A percentile compares a stretch with the other conserved stretches of the same genome.
Conservation (phyloP, 2,797 vertebrate genomes). For the Coregonus sp. region DNA sequence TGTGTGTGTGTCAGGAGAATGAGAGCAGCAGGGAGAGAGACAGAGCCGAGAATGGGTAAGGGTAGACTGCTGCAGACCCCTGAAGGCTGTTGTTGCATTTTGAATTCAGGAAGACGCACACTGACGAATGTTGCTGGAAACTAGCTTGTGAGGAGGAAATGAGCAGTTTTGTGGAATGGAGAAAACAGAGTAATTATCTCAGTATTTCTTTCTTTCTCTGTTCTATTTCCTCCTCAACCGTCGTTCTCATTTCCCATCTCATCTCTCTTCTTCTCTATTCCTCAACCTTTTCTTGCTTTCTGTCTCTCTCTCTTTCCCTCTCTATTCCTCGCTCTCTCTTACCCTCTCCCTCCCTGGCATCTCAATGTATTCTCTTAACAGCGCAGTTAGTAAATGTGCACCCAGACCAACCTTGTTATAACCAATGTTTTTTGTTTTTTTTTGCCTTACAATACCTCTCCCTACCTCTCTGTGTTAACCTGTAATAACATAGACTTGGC, state of each 20-base stretch:
- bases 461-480: slow-evolving; percentile 3
- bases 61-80: slow-evolving; percentile 64
- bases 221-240: slow-evolving; percentile 16
- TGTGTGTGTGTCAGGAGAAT: slow-evolving; percentile 25
- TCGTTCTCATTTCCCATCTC: slow-evolving; percentile 11
- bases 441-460: not conserved
- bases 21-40: slow-evolving; percentile 42
- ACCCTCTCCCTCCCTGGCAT: not conserved
- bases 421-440: too few relatives aligned
- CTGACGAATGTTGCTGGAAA: slow-evolving; percentile 75
- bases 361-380: slow-evolving; percentile 25
- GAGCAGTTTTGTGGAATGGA: slow-evolving; percentile 52
- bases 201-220: slow-evolving; percentile 21
- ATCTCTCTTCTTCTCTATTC: not conserved
- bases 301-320: slow-evolving; percentile 6
- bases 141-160: slow-evolving; percentile 50
- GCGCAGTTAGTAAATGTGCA: slow-evolving; percentile 17
- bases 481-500: not conserved
- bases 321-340: slow-evolving; percentile 14
- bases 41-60: slow-evolving; percentile 14
- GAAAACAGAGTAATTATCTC: slow-evolving; percentile 44
- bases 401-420: not conserved
- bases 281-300: not conserved
- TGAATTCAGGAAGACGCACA: slow-evolving; percentile 54
- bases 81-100: slow-evolving; percentile 70